A percentile compares a stretch with the other conserved stretches of the same genome.
phyloP scores from a whole-genome alignment of 2,797 vertebrate species.

The Argentina silus region DNA sequence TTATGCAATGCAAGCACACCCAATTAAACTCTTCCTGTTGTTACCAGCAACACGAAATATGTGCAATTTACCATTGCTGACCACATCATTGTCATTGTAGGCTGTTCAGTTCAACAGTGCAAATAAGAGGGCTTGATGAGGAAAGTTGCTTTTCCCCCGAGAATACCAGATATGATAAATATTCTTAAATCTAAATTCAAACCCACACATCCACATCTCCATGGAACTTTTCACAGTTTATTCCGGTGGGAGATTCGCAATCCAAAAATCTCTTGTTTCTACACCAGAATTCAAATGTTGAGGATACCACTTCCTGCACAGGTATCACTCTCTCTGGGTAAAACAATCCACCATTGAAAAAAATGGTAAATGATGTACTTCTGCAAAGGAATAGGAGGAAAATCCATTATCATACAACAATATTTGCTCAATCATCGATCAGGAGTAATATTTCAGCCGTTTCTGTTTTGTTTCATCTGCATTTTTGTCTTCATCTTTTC shows the following conservation, averaged over 20 bases:
- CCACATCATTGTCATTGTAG: too few species aligned
- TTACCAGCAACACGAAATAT: too few species aligned
- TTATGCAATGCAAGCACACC: neutral
- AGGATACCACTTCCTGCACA: conserved; percentile 19
- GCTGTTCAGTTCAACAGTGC: too few species aligned
- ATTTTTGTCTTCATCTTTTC: conserved; percentile 46
- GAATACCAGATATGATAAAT: neutral
- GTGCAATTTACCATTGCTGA: too few species aligned
- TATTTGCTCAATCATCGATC: conserved; percentile 54
- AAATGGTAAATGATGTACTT: conserved; percentile 13
- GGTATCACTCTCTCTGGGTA: conserved; percentile 25
- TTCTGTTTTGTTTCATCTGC: conserved; percentile 46
- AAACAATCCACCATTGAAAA: conserved; percentile 36
- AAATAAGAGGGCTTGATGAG: too few species aligned
- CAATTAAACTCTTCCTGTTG: too few species aligned
- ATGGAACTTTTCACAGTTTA: conserved; percentile 9
- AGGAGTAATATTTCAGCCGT: conserved; percentile 42
- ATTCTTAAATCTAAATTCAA: neutral
- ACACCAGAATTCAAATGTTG: conserved; percentile 27
- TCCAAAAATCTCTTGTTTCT: conserved; percentile 27
- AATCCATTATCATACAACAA: conserved; percentile 52
- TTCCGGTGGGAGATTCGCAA: conserved; percentile 21
- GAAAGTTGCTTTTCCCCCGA: too few species aligned
- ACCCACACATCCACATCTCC: conserved; percentile 4
- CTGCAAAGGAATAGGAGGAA: conserved; percentile 32